phyloP scores from a whole-genome alignment of 2,113 vertebrate genomes.

The Zosterops hypoxanthus region DNA sequence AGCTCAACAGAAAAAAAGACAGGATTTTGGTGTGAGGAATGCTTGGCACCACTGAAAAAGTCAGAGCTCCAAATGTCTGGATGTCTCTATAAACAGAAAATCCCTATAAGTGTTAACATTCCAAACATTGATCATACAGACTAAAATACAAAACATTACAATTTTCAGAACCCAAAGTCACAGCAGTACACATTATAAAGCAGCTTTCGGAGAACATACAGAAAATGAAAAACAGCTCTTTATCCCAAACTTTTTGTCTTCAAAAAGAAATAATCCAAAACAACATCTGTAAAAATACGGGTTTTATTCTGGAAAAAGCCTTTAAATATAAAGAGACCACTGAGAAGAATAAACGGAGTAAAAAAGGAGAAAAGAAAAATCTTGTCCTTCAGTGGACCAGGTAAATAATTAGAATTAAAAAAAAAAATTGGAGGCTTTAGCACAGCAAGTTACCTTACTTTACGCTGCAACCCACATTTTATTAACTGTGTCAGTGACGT shows the following conservation, averaged over 20 bases:
- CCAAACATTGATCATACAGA: neutral
- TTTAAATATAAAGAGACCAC: neutral
- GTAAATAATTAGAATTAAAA: neutral
- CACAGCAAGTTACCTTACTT: neutral
- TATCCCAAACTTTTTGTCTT: neutral
- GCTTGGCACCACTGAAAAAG: neutral
- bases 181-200: neutral
- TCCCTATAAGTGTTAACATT: rapidly evolving
- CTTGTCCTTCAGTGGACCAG: neutral
- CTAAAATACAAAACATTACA: neutral
- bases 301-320: neutral
- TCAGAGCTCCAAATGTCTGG: neutral
- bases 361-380: neutral
- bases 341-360: neutral
- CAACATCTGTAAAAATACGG: neutral
- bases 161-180: neutral
- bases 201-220: neutral
- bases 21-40: neutral
- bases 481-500: neutral
- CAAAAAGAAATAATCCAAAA: neutral
- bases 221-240: neutral
- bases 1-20: neutral
- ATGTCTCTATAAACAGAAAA: neutral
- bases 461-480: neutral
- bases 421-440: neutral